Base-by-base conservation (phyloP, 2,797 vertebrate genomes). In the Leptoclinus maculatus region DNA sequence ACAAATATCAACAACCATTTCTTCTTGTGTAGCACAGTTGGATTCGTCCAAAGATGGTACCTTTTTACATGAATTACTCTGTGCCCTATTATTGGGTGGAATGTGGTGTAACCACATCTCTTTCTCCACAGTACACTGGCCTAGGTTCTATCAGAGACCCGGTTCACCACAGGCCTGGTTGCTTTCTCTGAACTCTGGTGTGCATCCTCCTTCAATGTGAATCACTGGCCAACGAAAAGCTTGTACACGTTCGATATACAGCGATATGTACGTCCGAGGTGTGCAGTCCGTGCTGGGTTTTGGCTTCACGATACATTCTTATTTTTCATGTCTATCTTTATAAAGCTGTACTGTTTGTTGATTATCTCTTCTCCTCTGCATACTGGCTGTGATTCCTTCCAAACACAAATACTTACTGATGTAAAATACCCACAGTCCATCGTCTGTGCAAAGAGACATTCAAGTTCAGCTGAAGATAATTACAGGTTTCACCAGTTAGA, bases 161-260 rank as follows among this genome's bases (percentile, higher is more conserved):
- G 13, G 7, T 59, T 38, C 23, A 51, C 53, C 5, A 21, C 41
- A 2, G 8, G 47, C 19, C 54, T 10, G 57, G 12, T 38, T 34
- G 45, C 4, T 66, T 76, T 32, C 66, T 63, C 27, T 67, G 49
- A 82, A 64, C 64, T 81, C 74, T 77, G 69, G 17, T 25, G 17
- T 73, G 47, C 17, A 7, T 51, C 23, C 5, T 51, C 49, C 49
- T 51, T 12, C 49, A 12, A 23, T 51, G n/a, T 51, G 49, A 51
- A 5, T 51, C n/a, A 45, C 16, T 38, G 36, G 36, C 36, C 1
- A 47, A 23, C 60, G 17, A 16, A n/a, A 17, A 3, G 36, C 14
- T n/a, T 5, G 23, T 11, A n/a, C 10, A 19, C 14, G 25, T 25
- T 21, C 23, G 27, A 16, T 23, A n/a, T n/a, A 39, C 9, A 11